Base-by-base conservation (phyloP, 1,140 invertebrate species). In the Spodoptera frugiperda region DNA sequence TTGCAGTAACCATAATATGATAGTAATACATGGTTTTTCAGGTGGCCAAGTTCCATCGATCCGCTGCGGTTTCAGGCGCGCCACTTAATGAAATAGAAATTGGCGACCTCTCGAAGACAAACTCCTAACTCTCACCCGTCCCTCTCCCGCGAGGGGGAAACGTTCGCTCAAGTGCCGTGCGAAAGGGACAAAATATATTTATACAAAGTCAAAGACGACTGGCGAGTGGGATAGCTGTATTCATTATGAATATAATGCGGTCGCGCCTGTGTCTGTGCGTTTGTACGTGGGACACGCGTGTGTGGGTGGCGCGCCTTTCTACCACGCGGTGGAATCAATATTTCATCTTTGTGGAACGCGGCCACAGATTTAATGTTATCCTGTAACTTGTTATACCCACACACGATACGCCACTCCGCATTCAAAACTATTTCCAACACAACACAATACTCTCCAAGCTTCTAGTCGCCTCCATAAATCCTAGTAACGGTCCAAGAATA, bases 11-110 rank as follows among this genome's bases (percentile, higher is more conserved):
- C 63, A 67, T 30, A 51, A 44, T 33, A 55, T 55, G 49, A 59
- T 4, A 6, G 48, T 51, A 17, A 6, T 12, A 30, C 39, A 73
- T 55, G 54, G 83, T 89, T 89, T 91, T 91, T 86, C 84, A 85
- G 84, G 85, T 89, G 85, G 76, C 86, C 82, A 86, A 85, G 79
- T 84, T 73, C 59, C 84, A 92, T 91, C 90, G 92, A 93, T 91
- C 89, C 90, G 76, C 79, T 89, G 92, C 85, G 92, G 92, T 91
- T 87, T 84, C 83, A 89, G 82, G 72, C 88, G 86, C 89, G 88
- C 85, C 89, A 92, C 90, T 91, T 92, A 93, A 93, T 92, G 92
- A 92, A 93, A 93, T 92, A 92, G 92, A 93, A 93, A 93, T 93
- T 89, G 89, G 87, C 91, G 90, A 90, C 91, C 89, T 90, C 90